Evolutionary conservation across 2,113 vertebrate genomes (phyloP).

Genomic region (Lanius ludovicianus): DNA sequence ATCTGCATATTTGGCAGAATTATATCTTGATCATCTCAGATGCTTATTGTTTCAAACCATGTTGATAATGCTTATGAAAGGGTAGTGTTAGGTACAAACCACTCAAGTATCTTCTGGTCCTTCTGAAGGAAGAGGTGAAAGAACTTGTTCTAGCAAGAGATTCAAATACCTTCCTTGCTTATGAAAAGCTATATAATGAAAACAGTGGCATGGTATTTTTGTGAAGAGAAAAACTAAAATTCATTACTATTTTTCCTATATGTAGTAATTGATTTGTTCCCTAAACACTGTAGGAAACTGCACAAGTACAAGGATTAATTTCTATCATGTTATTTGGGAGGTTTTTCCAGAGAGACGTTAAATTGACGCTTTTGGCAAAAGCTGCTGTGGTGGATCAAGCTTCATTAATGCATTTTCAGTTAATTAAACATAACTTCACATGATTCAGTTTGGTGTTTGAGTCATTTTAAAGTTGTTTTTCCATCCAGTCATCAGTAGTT

Average conservation of each 20-base stretch:
- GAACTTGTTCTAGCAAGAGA: not conserved
- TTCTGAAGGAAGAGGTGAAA: not conserved
- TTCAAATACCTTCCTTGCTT: too few relatives aligned
- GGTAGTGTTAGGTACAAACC: not conserved
- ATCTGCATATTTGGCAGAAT: not conserved
- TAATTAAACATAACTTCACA: not conserved
- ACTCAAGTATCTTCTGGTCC: not conserved
- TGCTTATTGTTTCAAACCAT: not conserved
- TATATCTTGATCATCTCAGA: not conserved
- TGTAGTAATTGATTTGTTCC: not conserved
- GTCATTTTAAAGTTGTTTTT: not conserved
- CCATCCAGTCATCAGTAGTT: not conserved
- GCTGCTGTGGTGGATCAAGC: not conserved
- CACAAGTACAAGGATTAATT: not conserved
- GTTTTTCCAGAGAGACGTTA: not conserved
- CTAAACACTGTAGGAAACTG: not conserved
- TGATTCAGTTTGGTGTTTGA: not conserved
- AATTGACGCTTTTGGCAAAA: not conserved
- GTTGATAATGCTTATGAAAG: not conserved
- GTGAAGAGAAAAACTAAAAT: not conserved
- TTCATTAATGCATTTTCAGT: not conserved
- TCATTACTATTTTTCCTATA: not conserved
- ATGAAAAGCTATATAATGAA: too few relatives aligned
- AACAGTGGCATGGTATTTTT: not conserved
- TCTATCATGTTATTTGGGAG: not conserved